A percentile compares a stretch with the other conserved stretches of the same genome.
Conservation (phyloP, 2,113 vertebrate genomes). For the Formicarius rufipectus region DNA sequence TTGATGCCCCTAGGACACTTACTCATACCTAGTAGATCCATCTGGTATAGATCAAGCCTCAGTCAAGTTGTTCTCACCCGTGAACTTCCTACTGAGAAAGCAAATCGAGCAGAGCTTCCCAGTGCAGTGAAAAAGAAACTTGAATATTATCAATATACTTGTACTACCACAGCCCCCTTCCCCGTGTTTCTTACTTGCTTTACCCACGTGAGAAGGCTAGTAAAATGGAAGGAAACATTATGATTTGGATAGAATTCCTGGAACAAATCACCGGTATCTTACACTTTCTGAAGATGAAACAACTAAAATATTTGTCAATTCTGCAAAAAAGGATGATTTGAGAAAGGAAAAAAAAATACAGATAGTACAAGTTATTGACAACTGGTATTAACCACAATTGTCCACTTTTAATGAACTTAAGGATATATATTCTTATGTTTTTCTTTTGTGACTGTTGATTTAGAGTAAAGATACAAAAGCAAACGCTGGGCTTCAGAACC, state of each 20-base stretch:
- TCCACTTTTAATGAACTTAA: background rate
- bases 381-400: background rate
- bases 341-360: background rate
- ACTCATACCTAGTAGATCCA: constrained; percentile 9
- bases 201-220: background rate
- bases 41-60: constrained; percentile 35
- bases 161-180: background rate
- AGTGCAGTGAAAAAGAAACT: constrained; percentile 9
- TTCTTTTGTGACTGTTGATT: background rate
- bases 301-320: background rate
- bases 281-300: background rate
- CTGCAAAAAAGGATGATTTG: background rate
- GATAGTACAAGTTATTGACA: background rate
- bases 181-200: constrained; percentile 19
- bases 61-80: constrained; percentile 56
- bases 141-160: background rate
- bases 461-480: background rate
- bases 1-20: constrained; percentile 17
- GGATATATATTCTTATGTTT: background rate
- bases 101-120: constrained; percentile 10
- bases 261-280: background rate
- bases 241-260: background rate
- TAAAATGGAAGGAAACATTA: background rate
- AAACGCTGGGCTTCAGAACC: background rate
- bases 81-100: constrained; percentile 43